Evolutionary conservation across 2,888 invertebrate genomes (phyloP).

Genomic region (Drosophila flavopinicola): DNA sequence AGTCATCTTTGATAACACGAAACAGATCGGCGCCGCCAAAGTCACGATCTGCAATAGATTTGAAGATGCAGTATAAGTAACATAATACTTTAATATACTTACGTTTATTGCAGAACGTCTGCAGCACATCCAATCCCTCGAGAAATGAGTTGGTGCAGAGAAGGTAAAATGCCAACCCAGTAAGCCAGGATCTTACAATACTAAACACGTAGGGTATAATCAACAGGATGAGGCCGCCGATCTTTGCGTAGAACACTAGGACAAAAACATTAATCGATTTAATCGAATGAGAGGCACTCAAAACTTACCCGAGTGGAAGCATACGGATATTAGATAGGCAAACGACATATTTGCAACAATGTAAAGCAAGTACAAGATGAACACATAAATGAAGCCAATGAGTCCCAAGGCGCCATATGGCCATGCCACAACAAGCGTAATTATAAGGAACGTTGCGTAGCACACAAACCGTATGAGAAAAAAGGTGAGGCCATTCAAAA

Average conservation of each 20-base stretch:
- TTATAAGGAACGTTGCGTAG: conserved; percentile 63
- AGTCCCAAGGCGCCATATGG: conserved; percentile 69
- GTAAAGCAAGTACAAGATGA: conserved; percentile 74
- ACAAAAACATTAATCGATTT: conserved; percentile 6
- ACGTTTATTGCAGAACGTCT: conserved; percentile 83
- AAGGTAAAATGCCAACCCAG: conserved; percentile 56
- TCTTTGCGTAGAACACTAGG: conserved; percentile 83
- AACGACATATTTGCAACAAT: conserved; percentile 81
- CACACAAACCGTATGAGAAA: conserved; percentile 77
- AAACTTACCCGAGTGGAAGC: conserved; percentile 82
- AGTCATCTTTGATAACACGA: conserved; percentile 70
- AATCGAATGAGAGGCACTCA: not conserved
- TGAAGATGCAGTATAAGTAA: conserved; percentile 7
- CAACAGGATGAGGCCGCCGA: conserved; percentile 81
- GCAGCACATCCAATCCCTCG: conserved; percentile 80
- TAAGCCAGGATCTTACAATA: conserved; percentile 69
- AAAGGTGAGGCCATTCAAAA: conserved; percentile 82
- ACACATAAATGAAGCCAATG: conserved; percentile 59
- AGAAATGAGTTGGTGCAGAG: conserved; percentile 80
- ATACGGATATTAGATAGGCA: conserved; percentile 82
- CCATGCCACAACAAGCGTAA: conserved; percentile 63
- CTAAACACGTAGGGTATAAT: conserved; percentile 79
- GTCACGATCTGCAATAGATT: conserved; percentile 65
- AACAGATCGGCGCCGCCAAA: conserved; percentile 70
- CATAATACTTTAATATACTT: conserved; percentile 27